Evolutionary conservation across 1,140 invertebrate genomes (phyloP).

Genomic region (Trachelipus rathkii): DNA sequence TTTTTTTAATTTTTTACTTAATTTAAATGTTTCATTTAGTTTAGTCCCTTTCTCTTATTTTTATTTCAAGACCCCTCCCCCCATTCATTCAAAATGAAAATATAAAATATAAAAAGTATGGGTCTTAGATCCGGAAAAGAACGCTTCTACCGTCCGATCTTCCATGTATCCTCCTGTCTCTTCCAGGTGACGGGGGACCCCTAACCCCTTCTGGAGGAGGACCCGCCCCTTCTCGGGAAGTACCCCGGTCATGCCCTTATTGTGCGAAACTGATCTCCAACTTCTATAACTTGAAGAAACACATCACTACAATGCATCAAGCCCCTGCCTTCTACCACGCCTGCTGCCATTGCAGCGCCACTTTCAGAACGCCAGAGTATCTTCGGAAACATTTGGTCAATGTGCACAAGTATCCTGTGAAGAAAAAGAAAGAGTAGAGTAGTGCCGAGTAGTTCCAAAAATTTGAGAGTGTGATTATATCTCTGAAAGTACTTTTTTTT

Average conservation of each 20-base stretch:
- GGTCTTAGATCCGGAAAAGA: too few relatives aligned
- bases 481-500: too few relatives aligned
- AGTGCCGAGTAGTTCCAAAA: background rate
- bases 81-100: too few relatives aligned
- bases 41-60: too few relatives aligned
- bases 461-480: background rate
- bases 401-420: slow-evolving; percentile 45
- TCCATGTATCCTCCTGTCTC: slow-evolving; percentile 1
- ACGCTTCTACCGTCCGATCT: background rate
- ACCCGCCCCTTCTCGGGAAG: slow-evolving; percentile 36
- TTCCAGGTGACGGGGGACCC: background rate
- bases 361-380: slow-evolving; percentile 45
- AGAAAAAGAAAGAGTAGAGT: slow-evolving; percentile 40
- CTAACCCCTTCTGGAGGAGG: background rate
- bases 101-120: too few relatives aligned
- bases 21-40: too few relatives aligned
- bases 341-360: slow-evolving; percentile 42
- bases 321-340: slow-evolving; percentile 41
- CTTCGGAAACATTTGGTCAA: slow-evolving; percentile 44
- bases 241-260: slow-evolving; percentile 43
- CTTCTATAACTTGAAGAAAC: slow-evolving; percentile 46
- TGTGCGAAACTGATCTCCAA: slow-evolving; percentile 45
- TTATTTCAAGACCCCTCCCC: too few relatives aligned
- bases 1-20: too few relatives aligned
- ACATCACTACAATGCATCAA: slow-evolving; percentile 45